Base-by-base conservation (phyloP, 2,888 invertebrate genomes). In the Drosophila trichaetosa region DNA sequence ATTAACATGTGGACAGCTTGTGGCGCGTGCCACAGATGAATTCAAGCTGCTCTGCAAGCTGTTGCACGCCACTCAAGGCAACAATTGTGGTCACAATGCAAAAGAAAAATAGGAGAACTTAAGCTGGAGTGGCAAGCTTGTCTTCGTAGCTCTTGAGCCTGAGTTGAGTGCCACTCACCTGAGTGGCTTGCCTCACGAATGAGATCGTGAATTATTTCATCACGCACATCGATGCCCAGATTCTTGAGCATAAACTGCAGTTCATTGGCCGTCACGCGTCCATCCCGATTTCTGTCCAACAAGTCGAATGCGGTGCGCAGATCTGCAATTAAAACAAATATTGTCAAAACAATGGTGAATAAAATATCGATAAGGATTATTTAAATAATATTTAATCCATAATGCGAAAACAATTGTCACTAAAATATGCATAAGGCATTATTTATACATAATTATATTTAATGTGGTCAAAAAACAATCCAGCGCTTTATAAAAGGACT, bases 181-280 rank as follows among this genome's bases (percentile, higher is more conserved):
- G 95, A 95, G 93, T 95, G 95, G 93, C 96, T 96, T 69, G 96
- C 96, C 90, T 95, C 96, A 90, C 95, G 95, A 91, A 97, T 95
- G 86, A 97, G 94, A 90, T 96, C 95, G 74, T 95, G 94, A 76
- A 96, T 95, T 89, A 96, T 95, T 91, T 96, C 96, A 90, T 96
- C 96, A 89, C 95, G 94, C 89, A 96, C 95, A 90, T 95, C 95
- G 83, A 97, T 96, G 87, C 96, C 96, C 82, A 97, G 94, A 93
- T 96, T 96, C 80, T 95, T 95, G 82, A 97, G 94, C 97, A 97
- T 97, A 91, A 95, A 95, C 93, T 96, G 96, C 89, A 97, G 93
- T 92, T 97, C 97, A 57, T 95, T 95, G 1, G 96, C 95, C 57
- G 96, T 96, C 80, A 97, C 95, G 91, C 95, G 95, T 1, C 97